Percentiles rank a stretch among this genome's conserved stretches.
Conservation (phyloP, 2,888 invertebrate species). For the Andrena bucephala region DNA sequence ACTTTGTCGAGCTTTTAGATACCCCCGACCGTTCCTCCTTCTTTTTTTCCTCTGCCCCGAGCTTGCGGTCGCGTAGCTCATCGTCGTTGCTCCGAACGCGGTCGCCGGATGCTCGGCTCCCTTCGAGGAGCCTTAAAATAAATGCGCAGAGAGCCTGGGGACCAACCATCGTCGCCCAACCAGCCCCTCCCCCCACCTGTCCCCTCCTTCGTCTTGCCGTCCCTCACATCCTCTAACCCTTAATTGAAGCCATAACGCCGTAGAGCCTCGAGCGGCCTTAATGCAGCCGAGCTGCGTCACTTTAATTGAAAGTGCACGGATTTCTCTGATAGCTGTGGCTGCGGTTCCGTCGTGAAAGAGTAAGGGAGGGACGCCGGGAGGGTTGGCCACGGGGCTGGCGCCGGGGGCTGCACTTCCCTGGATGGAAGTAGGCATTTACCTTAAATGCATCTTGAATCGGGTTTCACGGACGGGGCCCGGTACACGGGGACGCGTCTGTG, state of each 20-base stretch:
- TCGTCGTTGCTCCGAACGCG: slow-evolving; percentile 44
- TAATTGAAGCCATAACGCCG: slow-evolving; percentile 68
- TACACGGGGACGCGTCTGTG: background rate
- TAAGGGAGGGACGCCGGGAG: background rate
- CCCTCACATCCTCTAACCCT: slow-evolving; percentile 60
- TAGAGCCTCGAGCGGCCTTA: slow-evolving; percentile 64
- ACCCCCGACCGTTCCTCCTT: slow-evolving; percentile 20
- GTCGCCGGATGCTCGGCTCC: slow-evolving; percentile 52
- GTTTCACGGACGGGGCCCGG: slow-evolving; percentile 15
- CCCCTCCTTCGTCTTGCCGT: slow-evolving; percentile 10
- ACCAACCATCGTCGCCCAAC: slow-evolving; percentile 25
- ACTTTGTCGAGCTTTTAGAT: slow-evolving; percentile 75
- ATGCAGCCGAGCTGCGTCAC: slow-evolving; percentile 67
- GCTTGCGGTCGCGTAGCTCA: slow-evolving; percentile 37
- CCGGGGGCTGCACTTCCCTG: background rate
- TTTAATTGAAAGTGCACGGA: slow-evolving; percentile 76
- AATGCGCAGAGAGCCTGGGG: slow-evolving; percentile 53
- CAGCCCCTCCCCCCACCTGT: no score
- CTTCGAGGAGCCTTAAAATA: slow-evolving; percentile 60
- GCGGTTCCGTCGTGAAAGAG: slow-evolving; percentile 55
- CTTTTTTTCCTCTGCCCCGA: slow-evolving; percentile 18
- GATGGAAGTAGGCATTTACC: slow-evolving; percentile 60
- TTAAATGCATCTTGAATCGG: slow-evolving; percentile 62
- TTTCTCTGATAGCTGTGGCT: slow-evolving; percentile 65
- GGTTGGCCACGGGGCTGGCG: background rate